A percentile compares a stretch with the other conserved stretches of the same genome.
phyloP scores from a whole-genome alignment of 2,113 vertebrate genomes.

The Apistogramma diplotaenia region DNA sequence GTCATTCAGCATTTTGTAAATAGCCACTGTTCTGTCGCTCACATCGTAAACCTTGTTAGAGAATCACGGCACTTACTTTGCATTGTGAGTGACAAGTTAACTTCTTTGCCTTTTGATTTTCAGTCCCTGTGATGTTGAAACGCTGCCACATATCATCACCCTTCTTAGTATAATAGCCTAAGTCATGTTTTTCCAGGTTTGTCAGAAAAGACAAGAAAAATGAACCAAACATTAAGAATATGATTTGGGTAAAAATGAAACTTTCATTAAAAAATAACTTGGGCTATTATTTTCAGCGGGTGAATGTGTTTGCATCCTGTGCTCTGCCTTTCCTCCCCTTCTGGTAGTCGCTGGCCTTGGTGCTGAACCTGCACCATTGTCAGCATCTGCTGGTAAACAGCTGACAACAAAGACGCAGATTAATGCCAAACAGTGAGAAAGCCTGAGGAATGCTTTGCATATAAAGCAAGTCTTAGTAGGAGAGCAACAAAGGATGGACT shows the following conservation, averaged over 20 bases:
- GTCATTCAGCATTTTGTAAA: background rate
- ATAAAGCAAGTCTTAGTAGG: background rate
- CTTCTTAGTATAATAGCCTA: no score
- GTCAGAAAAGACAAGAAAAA: no score
- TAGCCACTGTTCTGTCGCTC: background rate
- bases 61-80: background rate
- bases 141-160: background rate
- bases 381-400: conserved; percentile 32
- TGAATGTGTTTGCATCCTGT: background rate
- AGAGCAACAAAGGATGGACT: background rate
- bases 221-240: no score
- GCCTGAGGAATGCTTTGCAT: background rate
- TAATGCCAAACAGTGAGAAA: background rate
- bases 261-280: no score
- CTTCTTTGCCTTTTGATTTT: background rate
- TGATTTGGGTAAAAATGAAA: no score
- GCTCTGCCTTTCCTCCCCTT: background rate
- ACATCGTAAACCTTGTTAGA: background rate
- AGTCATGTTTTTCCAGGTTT: no score
- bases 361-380: conserved; percentile 18
- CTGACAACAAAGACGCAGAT: background rate
- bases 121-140: background rate
- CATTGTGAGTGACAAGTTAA: background rate
- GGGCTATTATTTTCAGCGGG: no score
- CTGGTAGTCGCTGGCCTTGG: background rate